phyloP scores from a whole-genome alignment of 2,113 vertebrate species.

The Halichoerus grypus region DNA sequence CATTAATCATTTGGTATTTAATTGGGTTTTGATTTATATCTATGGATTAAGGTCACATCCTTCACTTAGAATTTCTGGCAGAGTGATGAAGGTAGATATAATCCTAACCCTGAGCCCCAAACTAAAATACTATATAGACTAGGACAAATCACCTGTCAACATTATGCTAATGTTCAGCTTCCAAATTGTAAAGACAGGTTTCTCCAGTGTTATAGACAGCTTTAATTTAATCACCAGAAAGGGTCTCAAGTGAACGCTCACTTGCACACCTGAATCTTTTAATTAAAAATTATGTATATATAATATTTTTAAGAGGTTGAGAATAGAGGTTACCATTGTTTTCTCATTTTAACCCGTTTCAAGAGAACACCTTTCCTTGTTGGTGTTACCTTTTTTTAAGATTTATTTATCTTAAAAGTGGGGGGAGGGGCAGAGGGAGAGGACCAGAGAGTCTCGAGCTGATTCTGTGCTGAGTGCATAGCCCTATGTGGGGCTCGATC shows the following conservation, averaged over 20 bases:
- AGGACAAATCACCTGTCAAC: constrained; percentile 18
- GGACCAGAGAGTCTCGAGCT: background rate
- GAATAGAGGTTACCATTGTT: background rate
- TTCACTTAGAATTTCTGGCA: constrained; percentile 53
- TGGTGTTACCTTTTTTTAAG: constrained; percentile 7
- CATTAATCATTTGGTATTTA: constrained; percentile 56
- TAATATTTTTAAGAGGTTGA: background rate
- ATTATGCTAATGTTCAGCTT: background rate
- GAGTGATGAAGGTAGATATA: constrained; percentile 19
- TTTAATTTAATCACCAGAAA: background rate
- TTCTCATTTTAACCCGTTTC: background rate
- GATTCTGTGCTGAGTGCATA: background rate
- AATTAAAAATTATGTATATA: constrained; percentile 8
- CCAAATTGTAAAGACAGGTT: background rate
- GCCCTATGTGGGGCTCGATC: background rate
- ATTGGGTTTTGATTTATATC: constrained; percentile 66
- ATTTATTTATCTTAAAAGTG: background rate
- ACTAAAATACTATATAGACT: background rate
- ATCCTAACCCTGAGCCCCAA: constrained; percentile 1
- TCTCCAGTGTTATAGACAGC: background rate
- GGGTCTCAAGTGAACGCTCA: background rate
- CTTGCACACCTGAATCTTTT: constrained; percentile 37
- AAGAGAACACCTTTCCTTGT: background rate
- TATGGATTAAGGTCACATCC: constrained; percentile 29
- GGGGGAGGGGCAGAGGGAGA: background rate